Percentiles rank a stretch among this genome's conserved stretches.
Evolutionary conservation across 2,113 vertebrate species (phyloP).

Genomic region (Tamias sibiricus): DNA sequence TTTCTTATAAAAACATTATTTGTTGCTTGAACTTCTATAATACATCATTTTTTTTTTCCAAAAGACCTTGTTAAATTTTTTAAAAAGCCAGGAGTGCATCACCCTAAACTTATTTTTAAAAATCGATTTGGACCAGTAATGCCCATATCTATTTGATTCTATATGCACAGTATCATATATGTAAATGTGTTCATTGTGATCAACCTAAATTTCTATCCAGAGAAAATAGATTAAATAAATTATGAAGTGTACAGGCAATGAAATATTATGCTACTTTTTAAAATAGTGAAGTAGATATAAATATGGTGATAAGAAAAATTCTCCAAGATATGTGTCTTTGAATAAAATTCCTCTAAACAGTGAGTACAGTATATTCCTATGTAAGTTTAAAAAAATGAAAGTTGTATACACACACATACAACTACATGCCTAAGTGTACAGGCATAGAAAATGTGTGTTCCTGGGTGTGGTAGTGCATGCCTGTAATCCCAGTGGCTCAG

Average conservation of each 20-base stretch:
- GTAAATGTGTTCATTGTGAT: background rate
- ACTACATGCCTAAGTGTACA: background rate
- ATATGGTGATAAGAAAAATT: background rate
- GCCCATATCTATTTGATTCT: background rate
- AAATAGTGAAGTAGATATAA: background rate
- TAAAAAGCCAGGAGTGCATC: background rate
- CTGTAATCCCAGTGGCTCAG: too few species aligned
- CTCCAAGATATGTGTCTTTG: background rate
- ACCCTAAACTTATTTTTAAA: conserved; percentile 2
- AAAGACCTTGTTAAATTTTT: background rate
- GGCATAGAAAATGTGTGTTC: background rate
- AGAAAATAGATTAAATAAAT: conserved; percentile 13
- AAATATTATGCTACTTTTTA: background rate
- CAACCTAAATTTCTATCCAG: background rate
- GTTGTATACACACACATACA: background rate
- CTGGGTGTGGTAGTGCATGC: too few species aligned
- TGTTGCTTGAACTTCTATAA: background rate
- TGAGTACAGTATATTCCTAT: background rate
- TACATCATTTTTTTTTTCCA: background rate
- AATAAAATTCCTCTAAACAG: background rate
- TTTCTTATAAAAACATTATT: conserved; percentile 7
- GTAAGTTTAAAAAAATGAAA: conserved; percentile 25
- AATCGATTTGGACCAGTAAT: background rate
- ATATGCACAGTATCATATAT: background rate
- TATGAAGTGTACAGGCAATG: background rate